phyloP scores from a whole-genome alignment of 2,113 vertebrate genomes.

The Melanerpes formicivorus region DNA sequence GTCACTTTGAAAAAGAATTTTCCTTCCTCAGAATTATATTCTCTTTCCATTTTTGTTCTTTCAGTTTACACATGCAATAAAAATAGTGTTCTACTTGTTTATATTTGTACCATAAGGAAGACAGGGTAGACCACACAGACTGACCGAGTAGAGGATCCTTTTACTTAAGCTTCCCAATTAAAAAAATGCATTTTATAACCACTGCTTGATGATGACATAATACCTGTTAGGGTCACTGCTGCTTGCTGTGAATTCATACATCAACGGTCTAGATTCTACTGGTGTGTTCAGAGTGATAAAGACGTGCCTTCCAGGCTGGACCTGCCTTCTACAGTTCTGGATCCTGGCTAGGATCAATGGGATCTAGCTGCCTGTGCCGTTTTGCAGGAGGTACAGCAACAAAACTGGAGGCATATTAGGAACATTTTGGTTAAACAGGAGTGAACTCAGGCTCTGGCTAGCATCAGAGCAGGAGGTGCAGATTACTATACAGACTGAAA shows the following conservation, averaged over 20 bases:
- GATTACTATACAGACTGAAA: neutral
- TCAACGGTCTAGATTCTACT: neutral
- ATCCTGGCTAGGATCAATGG: neutral
- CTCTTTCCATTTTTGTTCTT: neutral
- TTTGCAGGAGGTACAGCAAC: neutral
- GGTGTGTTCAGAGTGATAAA: neutral
- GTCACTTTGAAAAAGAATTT: neutral
- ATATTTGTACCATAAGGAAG: neutral
- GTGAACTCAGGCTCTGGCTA: neutral
- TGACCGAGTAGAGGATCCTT: neutral
- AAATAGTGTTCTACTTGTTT: neutral
- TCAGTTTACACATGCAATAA: neutral
- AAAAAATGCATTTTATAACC: neutral
- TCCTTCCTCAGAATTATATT: neutral
- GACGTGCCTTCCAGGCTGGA: neutral
- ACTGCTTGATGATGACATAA: neutral
- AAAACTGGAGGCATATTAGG: neutral
- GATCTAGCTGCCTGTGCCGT: neutral
- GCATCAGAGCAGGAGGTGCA: neutral
- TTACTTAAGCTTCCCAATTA: neutral
- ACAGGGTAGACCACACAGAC: neutral
- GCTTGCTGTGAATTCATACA: neutral
- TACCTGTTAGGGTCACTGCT: neutral
- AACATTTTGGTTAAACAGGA: neutral
- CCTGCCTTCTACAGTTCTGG: neutral